Percentiles rank a stretch among this genome's conserved stretches.
phyloP scores from a whole-genome alignment of 2,113 vertebrate genomes.

The Callithrix jacchus region DNA sequence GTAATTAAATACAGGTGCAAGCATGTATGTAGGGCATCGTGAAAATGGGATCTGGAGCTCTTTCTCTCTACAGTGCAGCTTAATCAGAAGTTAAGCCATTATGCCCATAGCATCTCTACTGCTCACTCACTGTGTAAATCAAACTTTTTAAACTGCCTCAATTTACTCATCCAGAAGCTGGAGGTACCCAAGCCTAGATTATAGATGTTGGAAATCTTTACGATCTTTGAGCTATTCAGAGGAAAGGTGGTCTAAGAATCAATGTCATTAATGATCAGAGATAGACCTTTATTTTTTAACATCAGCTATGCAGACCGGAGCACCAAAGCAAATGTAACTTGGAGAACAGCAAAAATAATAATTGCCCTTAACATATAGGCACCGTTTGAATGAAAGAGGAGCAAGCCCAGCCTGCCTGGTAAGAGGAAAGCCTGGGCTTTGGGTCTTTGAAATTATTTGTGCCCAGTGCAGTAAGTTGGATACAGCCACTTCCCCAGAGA shows the following conservation, averaged over 20 bases:
- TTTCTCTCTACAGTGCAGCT: not conserved
- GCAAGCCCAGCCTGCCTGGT: not conserved
- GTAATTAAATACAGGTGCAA: not conserved
- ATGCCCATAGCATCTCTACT: not conserved
- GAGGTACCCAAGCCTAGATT: not conserved
- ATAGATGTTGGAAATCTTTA: not conserved
- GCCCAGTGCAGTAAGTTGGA: not conserved
- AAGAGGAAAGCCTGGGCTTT: not conserved
- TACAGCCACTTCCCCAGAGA: slow-evolving; percentile 2
- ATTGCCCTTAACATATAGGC: not conserved
- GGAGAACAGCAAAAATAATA: slow-evolving; percentile 1
- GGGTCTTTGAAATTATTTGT: not conserved
- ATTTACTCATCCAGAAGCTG: not conserved
- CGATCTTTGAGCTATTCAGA: not conserved
- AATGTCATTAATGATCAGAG: not conserved
- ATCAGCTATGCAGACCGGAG: not conserved
- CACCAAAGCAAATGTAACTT: slow-evolving; percentile 22
- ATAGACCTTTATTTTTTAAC: not conserved
- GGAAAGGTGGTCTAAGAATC: not conserved
- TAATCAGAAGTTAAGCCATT: not conserved
- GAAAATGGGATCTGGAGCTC: not conserved
- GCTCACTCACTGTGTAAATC: not conserved
- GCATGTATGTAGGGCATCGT: not conserved
- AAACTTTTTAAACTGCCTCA: not conserved
- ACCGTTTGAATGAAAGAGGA: slow-evolving; percentile 14